Evolutionary conservation across 2,113 vertebrate species (phyloP).

Genomic region (Mesoclemmys tuberculata): DNA sequence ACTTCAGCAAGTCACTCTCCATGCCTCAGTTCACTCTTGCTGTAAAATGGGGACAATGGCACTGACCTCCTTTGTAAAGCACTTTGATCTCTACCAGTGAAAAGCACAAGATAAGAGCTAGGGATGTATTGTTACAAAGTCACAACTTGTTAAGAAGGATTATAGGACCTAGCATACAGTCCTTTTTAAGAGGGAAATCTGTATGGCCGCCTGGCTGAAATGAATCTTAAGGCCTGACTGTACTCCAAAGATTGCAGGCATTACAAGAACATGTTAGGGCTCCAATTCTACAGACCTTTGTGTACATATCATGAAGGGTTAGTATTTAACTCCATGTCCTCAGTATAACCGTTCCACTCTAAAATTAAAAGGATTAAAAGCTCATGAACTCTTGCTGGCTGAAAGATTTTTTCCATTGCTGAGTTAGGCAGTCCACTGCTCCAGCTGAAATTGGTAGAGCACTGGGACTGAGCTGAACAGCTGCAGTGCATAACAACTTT

Average conservation of each 20-base stretch:
- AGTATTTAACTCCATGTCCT: not conserved
- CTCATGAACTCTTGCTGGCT: not conserved
- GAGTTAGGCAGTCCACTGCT: not conserved
- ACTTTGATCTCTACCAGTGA: not conserved
- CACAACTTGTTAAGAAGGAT: not conserved
- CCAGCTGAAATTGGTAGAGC: not conserved
- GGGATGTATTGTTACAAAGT: not conserved
- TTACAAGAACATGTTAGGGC: not conserved
- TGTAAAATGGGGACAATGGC: not conserved
- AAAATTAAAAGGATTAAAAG: not conserved
- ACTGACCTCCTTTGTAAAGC: not conserved
- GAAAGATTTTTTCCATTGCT: not conserved
- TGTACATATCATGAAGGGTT: not conserved
- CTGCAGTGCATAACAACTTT: not conserved
- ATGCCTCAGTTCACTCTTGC: not conserved
- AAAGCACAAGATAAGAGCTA: accelerated
- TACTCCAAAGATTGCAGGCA: not conserved
- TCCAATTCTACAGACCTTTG: not conserved
- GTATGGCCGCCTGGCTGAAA: not conserved
- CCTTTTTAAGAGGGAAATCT: not conserved
- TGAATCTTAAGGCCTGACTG: not conserved
- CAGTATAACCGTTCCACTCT: not conserved
- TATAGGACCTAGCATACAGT: not conserved
- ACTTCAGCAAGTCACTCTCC: not conserved
- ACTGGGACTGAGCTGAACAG: not conserved